These are phyloP conservation scores for Hephaestus fuliginosus DNA, from an alignment of 2,797 vertebrate species.

Conservation along the genomic window DNA sequence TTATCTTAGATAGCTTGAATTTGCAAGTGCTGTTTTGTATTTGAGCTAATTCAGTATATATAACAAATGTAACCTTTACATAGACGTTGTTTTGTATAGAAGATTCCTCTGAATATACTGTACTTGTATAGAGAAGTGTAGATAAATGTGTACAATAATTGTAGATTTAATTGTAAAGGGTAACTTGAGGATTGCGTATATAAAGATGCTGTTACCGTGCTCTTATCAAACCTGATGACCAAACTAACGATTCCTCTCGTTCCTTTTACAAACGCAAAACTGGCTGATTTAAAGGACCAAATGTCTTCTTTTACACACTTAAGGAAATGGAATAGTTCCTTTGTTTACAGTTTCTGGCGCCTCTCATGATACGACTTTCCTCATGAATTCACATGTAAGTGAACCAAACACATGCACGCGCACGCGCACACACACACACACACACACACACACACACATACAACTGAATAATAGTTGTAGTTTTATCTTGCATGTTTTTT, in stretches of 20 bases:
- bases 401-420: slow-evolving; percentile 8
- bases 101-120: slow-evolving; percentile 54
- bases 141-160: slow-evolving; percentile 71
- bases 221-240: slow-evolving; percentile 28
- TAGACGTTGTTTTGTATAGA: slow-evolving; percentile 63
- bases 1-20: slow-evolving; percentile 11
- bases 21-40: slow-evolving; percentile 26
- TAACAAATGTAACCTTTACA: slow-evolving; percentile 40
- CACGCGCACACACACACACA: slow-evolving; percentile 11
- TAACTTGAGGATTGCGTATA: slow-evolving; percentile 47
- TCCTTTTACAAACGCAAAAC: slow-evolving; percentile 46
- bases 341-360: slow-evolving; percentile 75
- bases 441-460: slow-evolving; percentile 18
- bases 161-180: slow-evolving; percentile 60
- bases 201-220: slow-evolving; percentile 49
- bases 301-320: slow-evolving; percentile 42
- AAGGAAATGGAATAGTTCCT: slow-evolving; percentile 54
- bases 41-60: slow-evolving; percentile 42
- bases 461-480: slow-evolving; percentile 43
- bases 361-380: slow-evolving; percentile 32
- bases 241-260: slow-evolving; percentile 49
- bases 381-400: slow-evolving; percentile 22
- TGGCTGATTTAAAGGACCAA: slow-evolving; percentile 60
- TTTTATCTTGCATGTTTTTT: slow-evolving; percentile 63
- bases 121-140: slow-evolving; percentile 68